These are phyloP conservation scores for Lampris megalopsis DNA, from an alignment of 2,113 vertebrate genomes.

Conservation along the genomic window DNA sequence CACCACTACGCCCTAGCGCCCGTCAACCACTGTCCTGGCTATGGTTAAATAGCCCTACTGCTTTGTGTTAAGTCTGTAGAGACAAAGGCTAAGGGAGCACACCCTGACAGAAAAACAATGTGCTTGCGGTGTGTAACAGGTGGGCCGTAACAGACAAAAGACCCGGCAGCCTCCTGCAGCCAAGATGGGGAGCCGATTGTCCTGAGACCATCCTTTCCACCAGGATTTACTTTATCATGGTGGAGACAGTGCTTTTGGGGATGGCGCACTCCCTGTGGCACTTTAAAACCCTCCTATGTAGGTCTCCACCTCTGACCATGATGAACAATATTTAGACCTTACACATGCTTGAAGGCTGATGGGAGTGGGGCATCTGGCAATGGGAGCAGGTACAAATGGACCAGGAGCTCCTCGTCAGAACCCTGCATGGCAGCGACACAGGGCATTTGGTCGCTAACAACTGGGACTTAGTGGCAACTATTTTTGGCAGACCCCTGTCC, in stretches of 20 bases:
- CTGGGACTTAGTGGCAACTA: conserved; percentile 13
- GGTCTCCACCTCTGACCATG: not conserved
- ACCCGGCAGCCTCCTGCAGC: conserved; percentile 24
- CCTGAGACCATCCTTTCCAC: conserved; percentile 25
- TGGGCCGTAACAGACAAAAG: conserved; percentile 11
- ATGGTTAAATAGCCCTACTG: conserved; percentile 35
- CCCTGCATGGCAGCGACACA: not conserved
- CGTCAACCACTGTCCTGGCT: conserved; percentile 28
- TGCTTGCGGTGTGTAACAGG: conserved; percentile 5
- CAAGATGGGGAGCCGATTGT: conserved; percentile 26
- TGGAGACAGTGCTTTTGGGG: conserved; percentile 12
- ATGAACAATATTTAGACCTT: not conserved
- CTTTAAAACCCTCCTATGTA: no score
- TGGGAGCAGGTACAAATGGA: no score
- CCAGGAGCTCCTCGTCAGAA: not conserved
- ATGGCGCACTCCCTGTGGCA: not conserved
- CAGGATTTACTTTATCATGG: conserved; percentile 4
- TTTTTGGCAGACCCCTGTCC: conserved; percentile 14
- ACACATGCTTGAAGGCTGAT: not conserved
- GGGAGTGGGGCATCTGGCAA: no score
- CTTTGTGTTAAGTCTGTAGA: not conserved
- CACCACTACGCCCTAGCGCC: conserved; percentile 14
- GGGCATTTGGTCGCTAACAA: conserved; percentile 9
- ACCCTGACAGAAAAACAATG: no score
- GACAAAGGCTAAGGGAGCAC: no score